Evolutionary conservation across 2,888 invertebrate species (phyloP).

Genomic region (Panorpa germanica): DNA sequence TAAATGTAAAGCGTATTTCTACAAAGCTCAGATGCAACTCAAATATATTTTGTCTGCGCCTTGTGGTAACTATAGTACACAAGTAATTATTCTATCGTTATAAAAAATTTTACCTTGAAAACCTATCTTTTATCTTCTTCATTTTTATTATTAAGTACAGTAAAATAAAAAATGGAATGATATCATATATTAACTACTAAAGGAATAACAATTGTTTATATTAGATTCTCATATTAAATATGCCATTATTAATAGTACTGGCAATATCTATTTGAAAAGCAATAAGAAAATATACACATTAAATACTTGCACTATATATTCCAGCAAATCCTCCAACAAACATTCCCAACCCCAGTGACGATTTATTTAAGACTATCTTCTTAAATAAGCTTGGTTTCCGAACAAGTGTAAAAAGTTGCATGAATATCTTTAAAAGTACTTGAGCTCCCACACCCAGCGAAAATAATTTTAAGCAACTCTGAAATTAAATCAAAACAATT

Average conservation of each 20-base stretch:
- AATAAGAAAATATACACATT: constrained; percentile 4
- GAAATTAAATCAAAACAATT: constrained; percentile 15
- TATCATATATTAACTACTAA: no score
- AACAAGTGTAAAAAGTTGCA: constrained; percentile 32
- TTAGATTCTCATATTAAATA: no score
- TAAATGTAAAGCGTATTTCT: no score
- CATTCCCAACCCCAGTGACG: constrained; percentile 38
- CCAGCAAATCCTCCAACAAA: constrained; percentile 52
- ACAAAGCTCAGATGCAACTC: no score
- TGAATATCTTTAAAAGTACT: constrained; percentile 33
- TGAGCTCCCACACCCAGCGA: constrained; percentile 40
- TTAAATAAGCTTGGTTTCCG: constrained; percentile 29
- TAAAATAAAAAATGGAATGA: constrained; percentile 7
- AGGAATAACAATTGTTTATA: no score
- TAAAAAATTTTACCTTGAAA: no score
- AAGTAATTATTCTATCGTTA: no score
- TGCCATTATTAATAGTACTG: no score
- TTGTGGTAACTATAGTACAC: no score
- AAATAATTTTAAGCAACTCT: constrained; percentile 39
- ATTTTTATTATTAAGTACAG: constrained; percentile 1
- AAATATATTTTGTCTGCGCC: no score
- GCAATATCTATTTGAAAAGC: constrained; percentile 6
- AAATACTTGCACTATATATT: constrained; percentile 40
- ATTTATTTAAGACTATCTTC: constrained; percentile 30
- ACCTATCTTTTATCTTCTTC: not conserved